A percentile compares a stretch with the other conserved stretches of the same genome.
Evolutionary conservation across 2,888 invertebrate genomes (phyloP).

Genomic region (Nematopogon swammerdamellus): DNA sequence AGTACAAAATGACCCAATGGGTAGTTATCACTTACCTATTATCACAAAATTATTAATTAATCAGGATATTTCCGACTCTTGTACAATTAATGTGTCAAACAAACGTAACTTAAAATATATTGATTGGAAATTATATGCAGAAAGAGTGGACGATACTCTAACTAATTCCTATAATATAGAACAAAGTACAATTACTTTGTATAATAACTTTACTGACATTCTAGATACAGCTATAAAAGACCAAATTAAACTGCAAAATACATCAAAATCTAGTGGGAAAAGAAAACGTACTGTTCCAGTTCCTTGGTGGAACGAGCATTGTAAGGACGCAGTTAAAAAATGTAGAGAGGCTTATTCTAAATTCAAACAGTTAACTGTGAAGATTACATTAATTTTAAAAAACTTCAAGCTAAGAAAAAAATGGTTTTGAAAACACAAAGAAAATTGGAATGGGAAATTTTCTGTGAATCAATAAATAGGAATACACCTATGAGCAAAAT

Average conservation of each 20-base stretch:
- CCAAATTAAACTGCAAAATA: neutral
- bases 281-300: neutral
- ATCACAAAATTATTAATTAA: slow-evolving; percentile 5
- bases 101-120: slow-evolving; percentile 3
- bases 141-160: neutral
- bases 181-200: neutral
- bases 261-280: too few species aligned
- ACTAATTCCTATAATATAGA: neutral
- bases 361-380: neutral
- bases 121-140: slow-evolving; percentile 4
- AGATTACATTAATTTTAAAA: slow-evolving; percentile 2
- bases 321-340: slow-evolving; percentile 1
- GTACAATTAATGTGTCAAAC: neutral
- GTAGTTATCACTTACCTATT: slow-evolving; percentile 8
- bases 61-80: neutral
- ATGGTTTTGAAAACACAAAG: neutral
- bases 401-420: slow-evolving; percentile 2
- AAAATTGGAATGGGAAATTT: neutral
- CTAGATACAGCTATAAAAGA: neutral
- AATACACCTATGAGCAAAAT: neutral
- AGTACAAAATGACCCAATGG: slow-evolving; percentile 6
- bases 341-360: too few species aligned
- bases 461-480: neutral
- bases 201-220: neutral
- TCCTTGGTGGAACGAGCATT: slow-evolving; percentile 2